Evolutionary conservation across 2,113 vertebrate species (phyloP).

Genomic region (Zootoca vivipara): DNA sequence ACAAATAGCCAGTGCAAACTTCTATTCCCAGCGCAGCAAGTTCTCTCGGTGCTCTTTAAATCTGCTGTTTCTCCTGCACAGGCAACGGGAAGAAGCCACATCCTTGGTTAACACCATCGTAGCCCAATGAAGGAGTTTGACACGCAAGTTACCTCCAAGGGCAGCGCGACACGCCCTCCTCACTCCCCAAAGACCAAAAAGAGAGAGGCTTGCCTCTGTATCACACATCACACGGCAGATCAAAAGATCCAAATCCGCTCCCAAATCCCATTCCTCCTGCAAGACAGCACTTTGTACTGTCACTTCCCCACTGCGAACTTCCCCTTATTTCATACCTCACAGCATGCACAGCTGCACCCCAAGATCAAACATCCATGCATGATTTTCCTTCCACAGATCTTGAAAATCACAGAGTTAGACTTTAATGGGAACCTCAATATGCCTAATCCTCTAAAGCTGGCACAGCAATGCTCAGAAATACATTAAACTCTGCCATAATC

Average conservation of each 20-base stretch:
- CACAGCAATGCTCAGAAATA: slow-evolving; percentile 60
- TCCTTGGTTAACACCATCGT: slow-evolving; percentile 38
- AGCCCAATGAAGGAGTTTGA: slow-evolving; percentile 46
- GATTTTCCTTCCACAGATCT: slow-evolving; percentile 72
- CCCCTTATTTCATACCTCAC: slow-evolving; percentile 72
- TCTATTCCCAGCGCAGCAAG: background rate
- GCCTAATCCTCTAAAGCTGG: slow-evolving; percentile 67
- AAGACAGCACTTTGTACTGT: slow-evolving; percentile 72
- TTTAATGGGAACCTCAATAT: slow-evolving; percentile 68
- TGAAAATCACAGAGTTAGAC: slow-evolving; percentile 66
- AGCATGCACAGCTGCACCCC: slow-evolving; percentile 68
- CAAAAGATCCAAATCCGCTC: slow-evolving; percentile 66
- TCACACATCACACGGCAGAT: slow-evolving; percentile 64
- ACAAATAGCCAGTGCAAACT: background rate
- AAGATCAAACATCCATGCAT: slow-evolving; percentile 71
- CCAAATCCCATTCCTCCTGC: slow-evolving; percentile 73
- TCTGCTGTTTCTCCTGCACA: background rate
- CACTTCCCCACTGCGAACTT: slow-evolving; percentile 70
- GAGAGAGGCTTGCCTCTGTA: slow-evolving; percentile 55
- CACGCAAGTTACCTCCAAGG: slow-evolving; percentile 39
- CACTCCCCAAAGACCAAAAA: slow-evolving; percentile 50
- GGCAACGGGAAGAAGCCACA: slow-evolving; percentile 22
- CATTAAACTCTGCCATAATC: slow-evolving; percentile 64
- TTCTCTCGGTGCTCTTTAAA: background rate
- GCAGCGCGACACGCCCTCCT: slow-evolving; percentile 42